Evolutionary conservation across 35 echinoderm and acorn worm genomes (phyloP).

Genomic region (Anneissia japonica): DNA sequence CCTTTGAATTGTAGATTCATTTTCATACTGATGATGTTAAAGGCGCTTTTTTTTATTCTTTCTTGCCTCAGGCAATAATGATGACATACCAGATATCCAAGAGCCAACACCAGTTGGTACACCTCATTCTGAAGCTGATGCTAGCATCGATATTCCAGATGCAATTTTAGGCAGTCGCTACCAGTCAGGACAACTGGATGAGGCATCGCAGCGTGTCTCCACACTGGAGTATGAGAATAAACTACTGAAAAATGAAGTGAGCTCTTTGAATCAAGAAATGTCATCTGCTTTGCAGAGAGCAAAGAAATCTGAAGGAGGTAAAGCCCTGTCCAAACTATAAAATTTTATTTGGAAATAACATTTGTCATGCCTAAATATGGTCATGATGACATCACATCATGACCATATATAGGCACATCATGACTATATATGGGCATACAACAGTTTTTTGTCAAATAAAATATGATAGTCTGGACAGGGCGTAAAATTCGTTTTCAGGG

Average conservation of each 20-base stretch:
- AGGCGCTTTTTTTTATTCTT: too few relatives aligned
- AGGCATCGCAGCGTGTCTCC: slow-evolving; percentile 68
- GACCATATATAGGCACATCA: too few relatives aligned
- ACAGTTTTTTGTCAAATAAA: too few relatives aligned
- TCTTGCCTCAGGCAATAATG: neutral
- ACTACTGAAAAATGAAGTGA: slow-evolving; percentile 84
- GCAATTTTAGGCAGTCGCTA: neutral
- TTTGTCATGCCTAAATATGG: too few relatives aligned
- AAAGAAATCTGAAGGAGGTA: slow-evolving; percentile 78
- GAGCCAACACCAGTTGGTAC: neutral
- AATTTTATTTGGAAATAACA: too few relatives aligned
- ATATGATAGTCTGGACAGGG: too few relatives aligned
- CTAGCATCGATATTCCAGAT: neutral
- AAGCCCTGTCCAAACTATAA: too few relatives aligned
- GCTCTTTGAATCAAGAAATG: slow-evolving; percentile 95
- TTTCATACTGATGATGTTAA: neutral
- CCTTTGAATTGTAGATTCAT: too few relatives aligned
- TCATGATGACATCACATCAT: too few relatives aligned
- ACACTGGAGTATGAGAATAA: slow-evolving; percentile 93
- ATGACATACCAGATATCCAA: neutral
- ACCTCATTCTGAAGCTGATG: neutral
- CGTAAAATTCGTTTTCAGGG: too few relatives aligned
- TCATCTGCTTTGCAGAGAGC: slow-evolving; percentile 63
- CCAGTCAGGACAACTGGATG: neutral
- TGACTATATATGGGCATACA: too few relatives aligned